Base-by-base conservation (phyloP, 2,113 vertebrate species). In the Thymallus thymallus region DNA sequence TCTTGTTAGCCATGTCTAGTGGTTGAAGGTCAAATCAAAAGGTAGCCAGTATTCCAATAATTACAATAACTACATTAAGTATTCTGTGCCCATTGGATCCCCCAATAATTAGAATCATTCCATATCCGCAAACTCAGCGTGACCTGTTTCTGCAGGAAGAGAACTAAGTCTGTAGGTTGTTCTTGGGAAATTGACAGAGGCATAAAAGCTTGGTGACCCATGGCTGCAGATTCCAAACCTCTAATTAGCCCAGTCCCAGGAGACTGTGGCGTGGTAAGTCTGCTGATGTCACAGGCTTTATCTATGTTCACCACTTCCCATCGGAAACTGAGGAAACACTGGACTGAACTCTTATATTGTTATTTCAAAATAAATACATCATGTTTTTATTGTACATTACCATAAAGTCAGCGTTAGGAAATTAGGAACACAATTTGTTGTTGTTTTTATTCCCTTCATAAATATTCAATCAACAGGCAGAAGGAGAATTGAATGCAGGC, bases 161-260 rank as follows among this genome's bases (percentile, higher is more conserved):
- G 80, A 90, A 85, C 82, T 80, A 79, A 85, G 80, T 82, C 84
- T 86, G 88, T 77, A 85, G 88, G 89, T 90, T 89, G 85, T 90
- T 91, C 89, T 88, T 90, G 89, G 89, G 91, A 92, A 91, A 91
- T 88, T 91, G 90, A 92, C 90, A 90, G 88, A 88, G 83, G 85
- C 84, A 90, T 88, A 87, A 91, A 92, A 87, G 87, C 90, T 83
- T 81, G 80, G 61, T 84, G 84, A 91, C 78, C 78, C 81, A 83
- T 86, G 16, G 88, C 85, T 82, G 88, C 80, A 86, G 85, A 92
- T 90, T 92, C 87, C 75, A 81, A 92, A 90, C 87, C 90, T 77
- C 77, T 92, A 91, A 93, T 93, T 93, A 93, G 84, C 73, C 82
- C 78, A 24, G 79, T 92, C 92, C 90, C 89, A 82, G 73, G 86